Evolutionary conservation across 2,888 invertebrate species (phyloP).

Genomic region (Patella pellucida): DNA sequence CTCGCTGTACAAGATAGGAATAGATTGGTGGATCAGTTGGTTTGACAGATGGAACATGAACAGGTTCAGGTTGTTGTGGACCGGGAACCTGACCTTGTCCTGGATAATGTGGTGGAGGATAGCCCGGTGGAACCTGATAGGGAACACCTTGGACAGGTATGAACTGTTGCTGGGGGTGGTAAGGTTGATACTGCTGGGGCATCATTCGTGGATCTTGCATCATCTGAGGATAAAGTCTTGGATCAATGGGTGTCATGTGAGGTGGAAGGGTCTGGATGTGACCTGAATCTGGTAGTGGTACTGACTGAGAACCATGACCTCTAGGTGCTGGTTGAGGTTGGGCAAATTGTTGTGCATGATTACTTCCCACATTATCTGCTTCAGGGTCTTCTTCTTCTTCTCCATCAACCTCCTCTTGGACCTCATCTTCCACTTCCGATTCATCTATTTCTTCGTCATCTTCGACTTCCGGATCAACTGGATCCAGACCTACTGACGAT

Average conservation of each 20-base stretch:
- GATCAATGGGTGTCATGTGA: neutral
- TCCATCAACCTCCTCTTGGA: conserved; percentile 42
- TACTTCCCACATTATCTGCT: conserved; percentile 37
- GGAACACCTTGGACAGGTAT: conserved; percentile 43
- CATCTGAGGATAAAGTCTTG: neutral
- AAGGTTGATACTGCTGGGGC: conserved; percentile 1
- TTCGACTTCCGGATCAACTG: conserved; percentile 14
- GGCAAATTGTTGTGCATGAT: neutral
- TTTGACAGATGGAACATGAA: conserved; percentile 35
- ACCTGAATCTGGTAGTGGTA: neutral
- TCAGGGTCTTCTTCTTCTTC: conserved; percentile 35
- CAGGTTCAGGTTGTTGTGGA: conserved; percentile 22
- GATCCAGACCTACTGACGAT: neutral
- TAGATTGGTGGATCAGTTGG: conserved; percentile 55
- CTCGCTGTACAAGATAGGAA: conserved; percentile 59
- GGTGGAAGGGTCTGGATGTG: neutral
- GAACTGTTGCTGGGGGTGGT: conserved; percentile 37
- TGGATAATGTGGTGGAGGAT: conserved; percentile 21
- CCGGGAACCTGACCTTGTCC: conserved; percentile 24
- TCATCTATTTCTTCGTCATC: conserved; percentile 27
- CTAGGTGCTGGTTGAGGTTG: conserved; percentile 16
- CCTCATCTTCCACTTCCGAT: conserved; percentile 37
- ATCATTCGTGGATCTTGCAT: conserved; percentile 11
- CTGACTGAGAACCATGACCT: neutral
- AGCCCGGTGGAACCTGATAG: conserved; percentile 19